A percentile compares a stretch with the other conserved stretches of the same genome.
These are phyloP conservation scores for Drosophila ohnishii DNA, from an alignment of 1,140 invertebrate species.

Conservation along the genomic window DNA sequence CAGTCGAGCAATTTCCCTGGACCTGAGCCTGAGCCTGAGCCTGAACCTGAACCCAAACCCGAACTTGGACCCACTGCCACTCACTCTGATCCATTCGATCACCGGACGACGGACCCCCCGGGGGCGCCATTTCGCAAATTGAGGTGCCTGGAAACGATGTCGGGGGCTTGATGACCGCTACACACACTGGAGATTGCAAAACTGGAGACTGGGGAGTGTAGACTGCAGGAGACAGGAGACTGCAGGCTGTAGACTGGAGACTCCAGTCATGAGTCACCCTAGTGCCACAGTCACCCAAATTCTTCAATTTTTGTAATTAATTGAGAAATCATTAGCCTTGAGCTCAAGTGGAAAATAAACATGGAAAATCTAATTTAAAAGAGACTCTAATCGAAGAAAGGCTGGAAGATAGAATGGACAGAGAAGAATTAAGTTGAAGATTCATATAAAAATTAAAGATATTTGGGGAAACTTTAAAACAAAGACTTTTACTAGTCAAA, in stretches of 20 bases:
- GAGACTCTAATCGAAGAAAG: background rate
- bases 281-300: background rate
- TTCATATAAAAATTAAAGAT: background rate
- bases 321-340: conserved; percentile 1
- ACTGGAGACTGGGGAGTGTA: background rate
- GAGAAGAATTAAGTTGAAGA: background rate
- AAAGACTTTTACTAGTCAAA: background rate
- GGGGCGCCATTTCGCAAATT: conserved; percentile 42
- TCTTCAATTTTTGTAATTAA: background rate
- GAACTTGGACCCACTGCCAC: conserved; percentile 2
- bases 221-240: background rate
- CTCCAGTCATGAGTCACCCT: conserved; percentile 7
- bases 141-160: conserved; percentile 36
- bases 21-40: conserved; percentile 5
- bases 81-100: conserved; percentile 42
- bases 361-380: background rate
- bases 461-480: background rate
- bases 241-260: background rate
- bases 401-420: too few relatives aligned
- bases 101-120: conserved; percentile 29
- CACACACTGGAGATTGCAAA: background rate
- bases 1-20: conserved; percentile 30
- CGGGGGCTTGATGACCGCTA: conserved; percentile 7
- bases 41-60: conserved; percentile 10
- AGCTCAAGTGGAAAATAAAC: background rate